Base-by-base conservation (phyloP, 2,888 invertebrate genomes). In the Zhengitettix transpicula region DNA sequence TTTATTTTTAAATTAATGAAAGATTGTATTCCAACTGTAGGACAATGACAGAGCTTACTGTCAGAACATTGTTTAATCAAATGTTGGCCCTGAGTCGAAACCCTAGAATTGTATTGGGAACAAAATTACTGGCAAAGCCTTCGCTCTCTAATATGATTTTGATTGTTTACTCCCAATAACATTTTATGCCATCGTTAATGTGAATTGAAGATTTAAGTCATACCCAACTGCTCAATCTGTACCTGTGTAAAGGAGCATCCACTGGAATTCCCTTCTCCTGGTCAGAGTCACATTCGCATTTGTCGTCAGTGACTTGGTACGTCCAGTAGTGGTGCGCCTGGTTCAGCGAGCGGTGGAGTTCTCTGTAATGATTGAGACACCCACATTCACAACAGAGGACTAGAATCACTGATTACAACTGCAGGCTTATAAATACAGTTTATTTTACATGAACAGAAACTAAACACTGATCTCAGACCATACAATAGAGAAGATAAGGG, bases 261-360 rank as follows among this genome's bases (percentile, higher is more conserved):
- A 52, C 56, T 56, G 53, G 47, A 42, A 47, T 55, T n/a, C 54
- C 53, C 51, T 60, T 57, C 12, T 63, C 58, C 14, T 51, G 56
- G 15, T 55, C 61, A 12, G 58, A 44, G 3, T 65, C 63, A 60
- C 64, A 65, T n/a, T 57, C 59, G 55, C 64, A 65, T 10, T 44
- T 52, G n/a, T 65, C 64, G 28, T 58, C 60, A 41, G 60, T 61
- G n/a, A 63, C 28, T 47, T 65, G 65, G 52, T 63, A 64, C 14
- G 61, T 41, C 65, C 65, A 65, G 52, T 65, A 65, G 51, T 65
- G 65, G 51, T 62, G 58, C 16, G 64, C 62, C 52, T 59, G 62
- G 56, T 65, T 65, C 53, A 60, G 28, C 3, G 61, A 57, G 11
- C 64, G 64, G 17, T 56, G 58, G 10, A 52, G 56, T 52, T 64